Evolutionary conservation across 2,888 invertebrate genomes (phyloP).

Genomic region (Monochamus alternatus): DNA sequence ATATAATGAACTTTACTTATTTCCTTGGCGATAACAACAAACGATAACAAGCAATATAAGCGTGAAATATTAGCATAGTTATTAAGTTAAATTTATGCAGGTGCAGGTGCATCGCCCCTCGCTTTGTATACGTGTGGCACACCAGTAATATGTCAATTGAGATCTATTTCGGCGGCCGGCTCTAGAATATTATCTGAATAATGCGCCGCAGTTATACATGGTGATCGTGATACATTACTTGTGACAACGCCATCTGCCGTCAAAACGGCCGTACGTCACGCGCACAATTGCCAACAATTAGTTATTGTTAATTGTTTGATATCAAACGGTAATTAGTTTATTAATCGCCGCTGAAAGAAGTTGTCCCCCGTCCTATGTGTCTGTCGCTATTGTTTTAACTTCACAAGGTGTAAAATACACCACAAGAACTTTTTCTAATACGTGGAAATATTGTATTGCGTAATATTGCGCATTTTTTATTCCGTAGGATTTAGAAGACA

Average conservation of each 20-base stretch:
- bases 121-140: slow-evolving; percentile 40
- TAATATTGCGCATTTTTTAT: too few relatives aligned
- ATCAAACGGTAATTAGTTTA: slow-evolving; percentile 13
- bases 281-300: slow-evolving; percentile 47
- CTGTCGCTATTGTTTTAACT: too few relatives aligned
- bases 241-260: slow-evolving; percentile 53
- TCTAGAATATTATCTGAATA: slow-evolving; percentile 54
- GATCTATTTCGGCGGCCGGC: slow-evolving; percentile 48
- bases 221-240: slow-evolving; percentile 52
- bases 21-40: slow-evolving; percentile 49
- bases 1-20: slow-evolving; percentile 27
- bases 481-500: too few relatives aligned
- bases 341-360: background rate
- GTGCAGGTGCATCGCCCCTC: slow-evolving; percentile 46
- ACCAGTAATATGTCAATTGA: slow-evolving; percentile 49
- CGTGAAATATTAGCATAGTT: slow-evolving; percentile 51
- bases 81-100: slow-evolving; percentile 50
- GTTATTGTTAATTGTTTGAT: slow-evolving; percentile 48
- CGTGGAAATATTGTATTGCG: too few relatives aligned
- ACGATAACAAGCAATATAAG: slow-evolving; percentile 46
- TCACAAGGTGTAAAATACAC: too few relatives aligned
- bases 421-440: too few relatives aligned
- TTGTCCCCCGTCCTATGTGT: too few relatives aligned
- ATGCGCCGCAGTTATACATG: slow-evolving; percentile 52
- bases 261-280: slow-evolving; percentile 48